Evolutionary conservation across 2,888 invertebrate species (phyloP), one percentile per base, ranked within the genome.

Genomic region (Oscheius myriophilus): DNA sequence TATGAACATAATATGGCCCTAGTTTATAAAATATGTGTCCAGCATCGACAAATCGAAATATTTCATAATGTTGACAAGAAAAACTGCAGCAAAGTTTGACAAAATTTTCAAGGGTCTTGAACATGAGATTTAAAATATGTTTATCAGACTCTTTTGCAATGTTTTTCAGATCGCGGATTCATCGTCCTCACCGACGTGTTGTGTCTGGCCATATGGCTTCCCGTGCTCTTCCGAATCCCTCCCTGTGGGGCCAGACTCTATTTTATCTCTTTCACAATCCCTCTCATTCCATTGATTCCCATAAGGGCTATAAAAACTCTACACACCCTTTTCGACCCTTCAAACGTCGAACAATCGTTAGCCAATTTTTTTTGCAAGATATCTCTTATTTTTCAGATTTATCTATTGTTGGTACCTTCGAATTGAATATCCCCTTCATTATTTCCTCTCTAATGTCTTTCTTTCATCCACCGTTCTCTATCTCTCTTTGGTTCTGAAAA

Each of bases 371-470:
- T 16, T 11, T 33, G 2, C 42, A 18, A 3, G 18, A n/a, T 7
- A n/a, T 18, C 33, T 18, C 39, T 57, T n/a, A n/a, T n/a, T n/a
- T n/a, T n/a, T 1, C 41, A 61, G 61, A 7, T 46, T 43, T 25
- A 33, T 61, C 39, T 61, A 49, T 26, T 61, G 61, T 18, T 61
- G 61, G 61, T 61, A 51, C 49, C 61, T 61, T 25, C 61, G 61
- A 12, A 11, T 61, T 14, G 61, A 61, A 45, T 61, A 61, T 33
- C 25, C 18, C 18, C 26, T 61, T n/a, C 61, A 61, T 26, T 61
- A 61, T 18, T 46, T 33, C 23, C 26, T 61, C 11, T 46, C 61
- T 7, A 26, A 49, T 51, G 39, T 26, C 18, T 61, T 49, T 21
- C 18, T 61, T 16, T n/a, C 46, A 21, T 46, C 46, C 16, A 39